A percentile compares a stretch with the other conserved stretches of the same genome.
These are phyloP conservation scores for Tychaedon coryphoeus DNA, from an alignment of 2,113 vertebrate genomes.

Conservation along the genomic window DNA sequence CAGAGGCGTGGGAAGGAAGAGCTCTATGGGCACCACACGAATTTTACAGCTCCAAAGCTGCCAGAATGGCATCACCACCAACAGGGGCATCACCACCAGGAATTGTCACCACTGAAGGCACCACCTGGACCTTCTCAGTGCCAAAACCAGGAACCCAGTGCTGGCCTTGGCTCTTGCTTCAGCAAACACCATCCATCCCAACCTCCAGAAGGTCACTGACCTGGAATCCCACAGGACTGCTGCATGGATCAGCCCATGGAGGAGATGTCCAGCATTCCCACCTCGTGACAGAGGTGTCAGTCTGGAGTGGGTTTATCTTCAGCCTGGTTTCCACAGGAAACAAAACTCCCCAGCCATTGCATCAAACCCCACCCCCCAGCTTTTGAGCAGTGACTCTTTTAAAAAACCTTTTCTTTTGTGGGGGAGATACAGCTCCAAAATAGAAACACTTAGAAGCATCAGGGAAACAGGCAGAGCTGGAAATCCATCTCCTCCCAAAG, in stretches of 20 bases:
- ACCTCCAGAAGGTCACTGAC: not conserved
- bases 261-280: not conserved
- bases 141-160: not conserved
- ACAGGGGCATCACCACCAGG: not conserved
- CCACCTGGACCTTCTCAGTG: not conserved
- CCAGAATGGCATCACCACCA: not conserved
- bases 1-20: not conserved
- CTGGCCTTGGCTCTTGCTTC: rapidly evolving
- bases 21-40: not conserved
- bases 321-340: slow-evolving; percentile 1
- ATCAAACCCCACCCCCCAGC: too few relatives aligned
- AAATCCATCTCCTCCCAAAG: not conserved
- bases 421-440: not conserved
- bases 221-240: rapidly evolving
- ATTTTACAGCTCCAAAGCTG: not conserved
- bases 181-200: not conserved
- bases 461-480: not conserved
- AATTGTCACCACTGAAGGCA: not conserved
- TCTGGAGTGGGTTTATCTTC: not conserved
- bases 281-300: not conserved
- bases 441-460: rapidly evolving
- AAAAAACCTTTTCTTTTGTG: not conserved
- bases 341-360: not conserved
- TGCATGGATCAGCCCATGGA: not conserved
- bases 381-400: not conserved